Evolutionary conservation across 2,888 invertebrate species (phyloP).

Genomic region (Eristalis tenax): DNA sequence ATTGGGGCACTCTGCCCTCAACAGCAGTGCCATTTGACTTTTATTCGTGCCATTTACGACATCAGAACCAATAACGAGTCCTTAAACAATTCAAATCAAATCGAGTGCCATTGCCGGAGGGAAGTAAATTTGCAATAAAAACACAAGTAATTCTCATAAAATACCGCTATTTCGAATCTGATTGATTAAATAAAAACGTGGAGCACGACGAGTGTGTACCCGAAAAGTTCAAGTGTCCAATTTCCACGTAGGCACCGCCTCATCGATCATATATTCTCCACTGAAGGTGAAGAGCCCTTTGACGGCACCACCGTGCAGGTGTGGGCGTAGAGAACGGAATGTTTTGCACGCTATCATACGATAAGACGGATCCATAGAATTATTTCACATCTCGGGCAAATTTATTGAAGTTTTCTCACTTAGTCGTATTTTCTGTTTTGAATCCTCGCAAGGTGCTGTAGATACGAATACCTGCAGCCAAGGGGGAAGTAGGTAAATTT

Average conservation of each 20-base stretch:
- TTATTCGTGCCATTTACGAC: conserved; percentile 45
- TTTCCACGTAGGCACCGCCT: conserved; percentile 8
- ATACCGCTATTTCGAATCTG: conserved; percentile 14
- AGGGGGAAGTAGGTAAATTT: neutral
- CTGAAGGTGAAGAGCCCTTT: neutral
- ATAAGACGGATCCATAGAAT: conserved; percentile 21
- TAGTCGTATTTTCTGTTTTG: neutral
- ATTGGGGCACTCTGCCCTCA: neutral
- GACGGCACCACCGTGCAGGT: neutral
- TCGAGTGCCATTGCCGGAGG: conserved; percentile 27
- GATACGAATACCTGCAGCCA: neutral
- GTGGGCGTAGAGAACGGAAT: neutral
- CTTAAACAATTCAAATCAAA: conserved; percentile 25
- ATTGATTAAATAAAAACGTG: conserved; percentile 50
- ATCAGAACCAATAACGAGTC: conserved; percentile 26
- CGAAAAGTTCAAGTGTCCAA: conserved; percentile 12
- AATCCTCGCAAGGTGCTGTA: neutral
- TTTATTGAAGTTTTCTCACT: conserved; percentile 24
- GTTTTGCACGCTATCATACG: neutral
- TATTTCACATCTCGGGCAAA: conserved; percentile 15
- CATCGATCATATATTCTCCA: neutral
- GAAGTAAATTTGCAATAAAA: conserved; percentile 39
- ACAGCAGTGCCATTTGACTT: conserved; percentile 12
- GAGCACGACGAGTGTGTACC: neutral
- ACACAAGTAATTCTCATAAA: conserved; percentile 35